These are phyloP conservation scores for Salarias fasciatus DNA, from an alignment of 2,797 vertebrate species.

Conservation along the genomic window DNA sequence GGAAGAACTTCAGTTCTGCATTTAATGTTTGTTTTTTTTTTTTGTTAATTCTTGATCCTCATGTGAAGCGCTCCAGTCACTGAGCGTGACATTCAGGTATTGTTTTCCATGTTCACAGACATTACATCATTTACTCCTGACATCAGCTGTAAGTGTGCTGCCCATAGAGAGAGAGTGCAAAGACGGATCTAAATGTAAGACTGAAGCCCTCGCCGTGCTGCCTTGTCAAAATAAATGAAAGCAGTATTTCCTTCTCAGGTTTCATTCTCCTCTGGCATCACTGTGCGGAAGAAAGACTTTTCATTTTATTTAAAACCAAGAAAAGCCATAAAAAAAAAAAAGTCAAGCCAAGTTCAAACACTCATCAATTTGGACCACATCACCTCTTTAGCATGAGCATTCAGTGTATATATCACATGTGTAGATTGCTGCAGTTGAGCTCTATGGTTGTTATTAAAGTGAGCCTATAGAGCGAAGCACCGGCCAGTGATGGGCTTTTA, in stretches of 20 bases:
- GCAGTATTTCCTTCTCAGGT: slow-evolving; percentile 24
- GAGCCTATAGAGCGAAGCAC: slow-evolving; percentile 32
- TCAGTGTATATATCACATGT: neutral
- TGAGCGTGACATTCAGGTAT: slow-evolving; percentile 54
- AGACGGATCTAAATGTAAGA: slow-evolving; percentile 37
- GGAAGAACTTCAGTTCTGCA: slow-evolving; percentile 44
- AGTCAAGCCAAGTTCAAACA: slow-evolving; percentile 7
- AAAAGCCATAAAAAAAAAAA: slow-evolving; percentile 22
- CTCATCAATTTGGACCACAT: neutral
- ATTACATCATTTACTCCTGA: slow-evolving; percentile 62
- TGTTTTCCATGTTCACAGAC: slow-evolving; percentile 68
- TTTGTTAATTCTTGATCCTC: slow-evolving; percentile 44
- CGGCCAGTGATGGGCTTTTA: slow-evolving; percentile 36
- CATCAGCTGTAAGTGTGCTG: slow-evolving; percentile 30
- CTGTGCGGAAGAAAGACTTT: slow-evolving; percentile 16
- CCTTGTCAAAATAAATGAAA: slow-evolving; percentile 47
- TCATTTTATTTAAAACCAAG: slow-evolving; percentile 13
- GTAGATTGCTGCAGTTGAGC: slow-evolving; percentile 17
- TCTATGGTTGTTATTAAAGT: slow-evolving; percentile 20
- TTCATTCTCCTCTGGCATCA: slow-evolving; percentile 23
- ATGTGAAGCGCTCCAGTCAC: slow-evolving; percentile 27
- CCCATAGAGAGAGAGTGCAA: slow-evolving; percentile 18
- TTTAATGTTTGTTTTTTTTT: slow-evolving; percentile 31
- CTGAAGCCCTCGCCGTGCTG: slow-evolving; percentile 1
- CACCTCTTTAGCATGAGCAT: slow-evolving; percentile 1